These are phyloP conservation scores for Stegophylla sp. DNA, from an alignment of 2,888 invertebrate species.

Conservation along the genomic window DNA sequence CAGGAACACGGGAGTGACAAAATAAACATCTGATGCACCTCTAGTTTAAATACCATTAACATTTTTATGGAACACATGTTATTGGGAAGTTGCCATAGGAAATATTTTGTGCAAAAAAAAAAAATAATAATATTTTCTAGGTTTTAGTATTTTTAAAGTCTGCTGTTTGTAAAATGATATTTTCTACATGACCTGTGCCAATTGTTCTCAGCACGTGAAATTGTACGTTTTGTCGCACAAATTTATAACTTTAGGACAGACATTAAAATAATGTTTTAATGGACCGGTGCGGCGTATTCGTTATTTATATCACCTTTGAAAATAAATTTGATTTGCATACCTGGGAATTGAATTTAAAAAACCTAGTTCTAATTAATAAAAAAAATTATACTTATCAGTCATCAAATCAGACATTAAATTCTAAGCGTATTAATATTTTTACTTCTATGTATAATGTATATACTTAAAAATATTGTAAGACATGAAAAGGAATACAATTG, in stretches of 20 bases:
- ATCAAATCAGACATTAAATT: no score
- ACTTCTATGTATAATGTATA: no score
- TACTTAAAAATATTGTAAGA: no score
- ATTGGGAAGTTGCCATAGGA: conserved; percentile 49
- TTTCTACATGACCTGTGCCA: conserved; percentile 56
- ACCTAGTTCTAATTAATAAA: background rate
- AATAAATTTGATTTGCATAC: background rate
- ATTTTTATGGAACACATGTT: conserved; percentile 58
- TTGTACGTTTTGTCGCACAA: conserved; percentile 1
- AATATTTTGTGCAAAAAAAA: conserved; percentile 44
- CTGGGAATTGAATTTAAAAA: background rate
- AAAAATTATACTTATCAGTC: background rate
- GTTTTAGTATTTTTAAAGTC: conserved; percentile 57
- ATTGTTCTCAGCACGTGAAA: conserved; percentile 54
- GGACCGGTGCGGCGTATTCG: background rate
- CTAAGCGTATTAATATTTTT: no score
- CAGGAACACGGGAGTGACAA: conserved; percentile 4
- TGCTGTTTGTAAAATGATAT: conserved; percentile 55
- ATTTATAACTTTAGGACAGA: conserved; percentile 10
- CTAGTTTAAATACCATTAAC: conserved; percentile 46
- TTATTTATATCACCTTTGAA: background rate
- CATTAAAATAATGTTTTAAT: background rate
- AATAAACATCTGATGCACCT: conserved; percentile 46
- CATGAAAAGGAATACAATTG: no score
- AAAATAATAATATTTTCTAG: conserved; percentile 1